phyloP scores from a whole-genome alignment of 2,113 vertebrate genomes.

The Trematomus loennbergii region DNA sequence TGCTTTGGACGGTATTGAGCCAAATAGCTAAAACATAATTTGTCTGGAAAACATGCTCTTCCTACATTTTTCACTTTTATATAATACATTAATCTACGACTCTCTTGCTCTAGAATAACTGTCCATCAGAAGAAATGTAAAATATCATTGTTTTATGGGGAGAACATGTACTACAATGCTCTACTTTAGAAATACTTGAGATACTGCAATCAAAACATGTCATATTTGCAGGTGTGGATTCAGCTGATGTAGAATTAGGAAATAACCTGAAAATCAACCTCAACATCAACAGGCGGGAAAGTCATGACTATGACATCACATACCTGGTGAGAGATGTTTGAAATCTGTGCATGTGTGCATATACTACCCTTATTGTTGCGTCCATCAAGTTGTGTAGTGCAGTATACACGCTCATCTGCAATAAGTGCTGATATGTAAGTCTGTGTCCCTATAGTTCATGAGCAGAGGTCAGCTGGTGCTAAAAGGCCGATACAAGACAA shows the following conservation, averaged over 20 bases:
- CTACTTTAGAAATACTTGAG: no score
- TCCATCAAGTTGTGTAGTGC: neutral
- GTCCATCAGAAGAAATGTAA: no score
- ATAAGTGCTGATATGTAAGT: slow-evolving; percentile 10
- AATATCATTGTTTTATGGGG: no score
- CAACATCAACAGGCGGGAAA: slow-evolving; percentile 19
- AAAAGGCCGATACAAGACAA: slow-evolving; percentile 37
- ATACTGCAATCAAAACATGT: neutral
- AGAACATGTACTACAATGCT: no score
- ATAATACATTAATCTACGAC: no score
- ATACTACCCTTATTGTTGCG: accelerated
- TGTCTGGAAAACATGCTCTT: no score
- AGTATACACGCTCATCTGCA: neutral
- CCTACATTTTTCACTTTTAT: no score
- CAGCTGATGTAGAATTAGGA: slow-evolving; percentile 44
- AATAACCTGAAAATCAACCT: slow-evolving; percentile 71
- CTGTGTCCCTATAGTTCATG: slow-evolving; percentile 70
- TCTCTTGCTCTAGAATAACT: no score
- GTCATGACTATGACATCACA: slow-evolving; percentile 68
- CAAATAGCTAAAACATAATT: no score
- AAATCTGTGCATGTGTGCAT: neutral
- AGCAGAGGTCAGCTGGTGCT: slow-evolving; percentile 81
- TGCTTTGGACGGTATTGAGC: no score
- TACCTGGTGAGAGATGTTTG: slow-evolving; percentile 77
- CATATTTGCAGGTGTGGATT: slow-evolving; percentile 43